Evolutionary conservation across 2,797 vertebrate genomes (phyloP).

Genomic region (Neoniphon sammara): DNA sequence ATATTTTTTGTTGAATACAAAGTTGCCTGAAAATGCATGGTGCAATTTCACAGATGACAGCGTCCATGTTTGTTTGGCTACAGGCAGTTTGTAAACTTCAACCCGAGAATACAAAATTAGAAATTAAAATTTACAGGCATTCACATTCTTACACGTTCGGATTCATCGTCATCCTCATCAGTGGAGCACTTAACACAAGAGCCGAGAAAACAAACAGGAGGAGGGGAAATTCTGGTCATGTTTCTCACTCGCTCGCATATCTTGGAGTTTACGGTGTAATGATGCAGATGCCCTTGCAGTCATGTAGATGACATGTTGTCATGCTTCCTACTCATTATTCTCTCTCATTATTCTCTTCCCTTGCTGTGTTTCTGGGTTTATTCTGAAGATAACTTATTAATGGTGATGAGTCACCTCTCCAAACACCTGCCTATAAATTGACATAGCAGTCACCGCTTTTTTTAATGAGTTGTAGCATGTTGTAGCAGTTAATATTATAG

Average conservation of each 20-base stretch:
- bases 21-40: background rate
- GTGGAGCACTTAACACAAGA: background rate
- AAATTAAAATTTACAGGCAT: too few species aligned
- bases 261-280: background rate
- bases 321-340: conserved; percentile 1
- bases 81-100: background rate
- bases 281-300: background rate
- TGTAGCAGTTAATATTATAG: conserved; percentile 1
- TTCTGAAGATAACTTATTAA: conserved; percentile 41
- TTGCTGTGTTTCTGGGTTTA: background rate
- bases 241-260: background rate
- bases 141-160: background rate
- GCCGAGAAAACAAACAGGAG: background rate
- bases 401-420: background rate
- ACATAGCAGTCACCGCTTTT: conserved; percentile 4
- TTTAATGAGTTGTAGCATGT: conserved; percentile 36
- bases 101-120: background rate
- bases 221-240: background rate
- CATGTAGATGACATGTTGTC: conserved; percentile 7
- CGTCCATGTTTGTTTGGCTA: conserved; percentile 12
- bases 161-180: background rate
- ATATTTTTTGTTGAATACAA: conserved; percentile 2
- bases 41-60: conserved; percentile 29
- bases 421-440: conserved; percentile 40
- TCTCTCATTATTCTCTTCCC: conserved; percentile 25